Percentiles rank a stretch among this genome's conserved stretches.
These are phyloP conservation scores for Hyppa rectilinea DNA, from an alignment of 2,888 invertebrate genomes.

Conservation along the genomic window DNA sequence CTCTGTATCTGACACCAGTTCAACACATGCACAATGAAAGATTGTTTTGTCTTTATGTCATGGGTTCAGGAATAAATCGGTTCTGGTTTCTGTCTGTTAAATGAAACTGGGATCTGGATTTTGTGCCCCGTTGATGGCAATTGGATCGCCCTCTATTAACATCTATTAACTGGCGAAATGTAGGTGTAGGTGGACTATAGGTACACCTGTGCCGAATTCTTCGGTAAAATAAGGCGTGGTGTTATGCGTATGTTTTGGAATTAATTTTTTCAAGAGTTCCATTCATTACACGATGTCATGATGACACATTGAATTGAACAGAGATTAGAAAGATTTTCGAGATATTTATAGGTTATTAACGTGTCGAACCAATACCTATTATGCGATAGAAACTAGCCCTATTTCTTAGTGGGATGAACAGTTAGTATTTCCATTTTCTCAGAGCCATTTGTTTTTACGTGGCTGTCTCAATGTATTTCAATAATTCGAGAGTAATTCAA, in stretches of 20 bases:
- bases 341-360: background rate
- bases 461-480: background rate
- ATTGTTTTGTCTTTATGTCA: conserved; percentile 21
- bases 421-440: background rate
- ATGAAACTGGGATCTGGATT: background rate
- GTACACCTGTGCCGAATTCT: background rate
- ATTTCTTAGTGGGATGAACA: background rate
- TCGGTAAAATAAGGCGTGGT: background rate
- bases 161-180: background rate
- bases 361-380: background rate
- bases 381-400: background rate
- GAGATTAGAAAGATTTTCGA: background rate
- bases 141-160: background rate
- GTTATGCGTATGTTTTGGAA: background rate
- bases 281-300: no score
- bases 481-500: conserved; percentile 26
- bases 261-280: background rate
- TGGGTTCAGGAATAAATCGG: conserved; percentile 2
- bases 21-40: conserved; percentile 25
- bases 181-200: background rate
- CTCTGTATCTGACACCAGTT: conserved; percentile 48
- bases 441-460: background rate
- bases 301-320: background rate
- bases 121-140: background rate
- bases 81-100: background rate